phyloP scores from a whole-genome alignment of 2,888 invertebrate genomes.

The Troides aeacus region DNA sequence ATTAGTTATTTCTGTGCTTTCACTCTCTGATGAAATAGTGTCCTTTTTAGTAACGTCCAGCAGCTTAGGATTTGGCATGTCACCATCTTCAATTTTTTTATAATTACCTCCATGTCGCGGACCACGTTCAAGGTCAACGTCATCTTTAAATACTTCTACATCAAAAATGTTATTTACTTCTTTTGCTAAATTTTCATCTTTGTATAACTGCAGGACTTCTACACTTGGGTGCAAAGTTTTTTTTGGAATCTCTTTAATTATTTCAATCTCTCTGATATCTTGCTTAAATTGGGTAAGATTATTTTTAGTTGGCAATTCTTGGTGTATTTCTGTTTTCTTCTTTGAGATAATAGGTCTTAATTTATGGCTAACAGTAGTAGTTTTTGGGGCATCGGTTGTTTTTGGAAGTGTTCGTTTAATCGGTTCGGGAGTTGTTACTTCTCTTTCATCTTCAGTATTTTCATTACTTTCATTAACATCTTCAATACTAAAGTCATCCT shows the following conservation, averaged over 20 bases:
- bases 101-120: slow-evolving; percentile 75
- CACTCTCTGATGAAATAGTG: slow-evolving; percentile 56
- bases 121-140: slow-evolving; percentile 54
- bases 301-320: slow-evolving; percentile 60
- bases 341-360: slow-evolving; percentile 54
- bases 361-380: slow-evolving; percentile 48
- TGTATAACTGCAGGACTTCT: slow-evolving; percentile 61
- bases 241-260: slow-evolving; percentile 61
- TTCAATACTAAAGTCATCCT: slow-evolving; percentile 29
- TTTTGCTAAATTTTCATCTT: slow-evolving; percentile 67
- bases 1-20: slow-evolving; percentile 50
- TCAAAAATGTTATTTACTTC: slow-evolving; percentile 67
- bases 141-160: slow-evolving; percentile 67
- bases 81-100: slow-evolving; percentile 43
- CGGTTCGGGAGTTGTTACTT: slow-evolving; percentile 55
- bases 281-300: slow-evolving; percentile 65
- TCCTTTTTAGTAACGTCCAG: slow-evolving; percentile 40
- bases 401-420: slow-evolving; percentile 55
- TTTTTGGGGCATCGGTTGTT: slow-evolving; percentile 57
- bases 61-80: background rate
- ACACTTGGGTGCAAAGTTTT: slow-evolving; percentile 44
- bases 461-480: slow-evolving; percentile 25
- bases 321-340: slow-evolving; percentile 69
- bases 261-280: slow-evolving; percentile 70
- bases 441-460: slow-evolving; percentile 10